Base-by-base conservation (phyloP, 1,140 invertebrate genomes). In the Diprion similis region DNA sequence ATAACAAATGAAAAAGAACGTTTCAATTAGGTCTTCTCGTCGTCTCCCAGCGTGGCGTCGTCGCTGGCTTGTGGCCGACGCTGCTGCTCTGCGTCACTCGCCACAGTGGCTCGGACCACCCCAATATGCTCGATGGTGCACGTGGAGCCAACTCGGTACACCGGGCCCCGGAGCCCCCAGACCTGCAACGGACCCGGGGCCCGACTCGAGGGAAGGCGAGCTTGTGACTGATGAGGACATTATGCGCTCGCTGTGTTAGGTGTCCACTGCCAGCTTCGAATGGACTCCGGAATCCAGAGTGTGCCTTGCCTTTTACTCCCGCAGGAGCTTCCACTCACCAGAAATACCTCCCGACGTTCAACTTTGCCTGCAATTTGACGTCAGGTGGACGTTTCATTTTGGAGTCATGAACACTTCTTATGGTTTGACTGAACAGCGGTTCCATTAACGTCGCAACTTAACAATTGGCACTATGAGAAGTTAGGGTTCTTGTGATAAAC, bases 1-100 rank as follows among this genome's bases (percentile, higher is more conserved):
- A 84, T 83, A 81, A 84, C 76, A 84, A 84, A 84, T 83, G 81
- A 83, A 82, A 82, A 80, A 78, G 81, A 81, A 84, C 82, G 81
- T 82, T 84, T 84, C 83, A 84, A 84, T 84, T 84, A 84, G 80
- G 71, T 76, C 75, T 82, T 81, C 79, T 83, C 82, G 81, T 80
- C 79, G 24, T 83, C 79, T 84, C 83, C 67, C 83, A 85, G 83
- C 82, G 78, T 85, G 82, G 71, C 48, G 78, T 81, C 79, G 66
- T 65, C 71, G 37, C 70, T 37, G 24, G 1, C 24, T 37, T 37
- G 24, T 37, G 24, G 24, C 1, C 24, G 24, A 37, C 6, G 24
- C 24, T 37, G 24, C 24, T 71, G 68, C 37, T 37, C 70, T 66
- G n/a, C 67, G 68, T 46, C 70, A 64, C 51, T 51, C 66, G 48